A percentile compares a stretch with the other conserved stretches of the same genome.
phyloP scores from a whole-genome alignment of 2,113 vertebrate genomes.

The Psammodynastes pulverulentus region DNA sequence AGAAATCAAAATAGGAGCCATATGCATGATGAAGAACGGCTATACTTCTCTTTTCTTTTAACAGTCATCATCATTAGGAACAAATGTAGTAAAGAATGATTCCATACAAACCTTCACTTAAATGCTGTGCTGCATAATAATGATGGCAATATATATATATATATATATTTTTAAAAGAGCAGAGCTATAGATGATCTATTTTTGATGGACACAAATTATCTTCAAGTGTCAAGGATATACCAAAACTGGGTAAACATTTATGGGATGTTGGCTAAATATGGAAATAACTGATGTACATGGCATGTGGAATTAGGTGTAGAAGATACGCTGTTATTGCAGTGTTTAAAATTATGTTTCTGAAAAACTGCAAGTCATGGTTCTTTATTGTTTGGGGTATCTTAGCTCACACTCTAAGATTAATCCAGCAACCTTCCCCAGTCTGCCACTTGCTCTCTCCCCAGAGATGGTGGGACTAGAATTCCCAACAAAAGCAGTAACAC shows the following conservation, averaged over 20 bases:
- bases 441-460: neutral
- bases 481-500: neutral
- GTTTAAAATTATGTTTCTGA: neutral
- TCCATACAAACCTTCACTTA: neutral
- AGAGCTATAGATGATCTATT: constrained; percentile 9
- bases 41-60: constrained; percentile 4
- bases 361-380: neutral
- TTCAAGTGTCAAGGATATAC: neutral
- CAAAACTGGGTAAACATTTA: neutral
- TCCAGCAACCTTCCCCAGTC: neutral
- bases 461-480: neutral
- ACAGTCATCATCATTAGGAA: neutral
- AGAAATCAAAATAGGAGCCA: constrained; percentile 8
- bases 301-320: neutral
- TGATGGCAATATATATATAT: neutral
- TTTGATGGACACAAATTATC: constrained; percentile 16
- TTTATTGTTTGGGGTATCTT: neutral
- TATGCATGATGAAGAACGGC: neutral
- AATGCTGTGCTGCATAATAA: neutral
- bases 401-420: neutral
- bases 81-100: neutral
- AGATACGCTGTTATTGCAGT: neutral
- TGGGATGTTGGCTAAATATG: neutral
- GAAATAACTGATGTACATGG: neutral
- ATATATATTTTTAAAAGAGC: no score